Evolutionary conservation across 2,888 invertebrate genomes (phyloP).

Genomic region (Limnephilus auricula): DNA sequence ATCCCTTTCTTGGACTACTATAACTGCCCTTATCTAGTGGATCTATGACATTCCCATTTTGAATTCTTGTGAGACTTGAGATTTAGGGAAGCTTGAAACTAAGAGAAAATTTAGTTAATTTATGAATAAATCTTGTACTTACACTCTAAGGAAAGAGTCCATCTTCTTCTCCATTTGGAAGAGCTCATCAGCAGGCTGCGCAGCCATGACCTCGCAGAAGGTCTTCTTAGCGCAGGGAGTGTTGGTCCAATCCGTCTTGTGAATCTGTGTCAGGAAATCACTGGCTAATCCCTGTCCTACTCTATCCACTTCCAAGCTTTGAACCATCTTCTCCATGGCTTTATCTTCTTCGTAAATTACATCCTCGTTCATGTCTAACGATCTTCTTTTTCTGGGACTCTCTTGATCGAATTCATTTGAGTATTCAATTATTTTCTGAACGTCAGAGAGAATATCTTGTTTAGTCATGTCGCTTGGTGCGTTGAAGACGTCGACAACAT

Average conservation of each 20-base stretch:
- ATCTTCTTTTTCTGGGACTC: constrained; percentile 61
- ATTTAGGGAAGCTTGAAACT: no score
- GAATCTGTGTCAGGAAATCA: constrained; percentile 75
- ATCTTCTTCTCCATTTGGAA: constrained; percentile 89
- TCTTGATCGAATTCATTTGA: constrained; percentile 54
- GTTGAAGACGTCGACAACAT: constrained; percentile 63
- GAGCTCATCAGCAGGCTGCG: constrained; percentile 83
- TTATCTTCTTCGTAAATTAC: constrained; percentile 72
- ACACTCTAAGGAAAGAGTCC: constrained; percentile 84
- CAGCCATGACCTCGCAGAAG: constrained; percentile 86
- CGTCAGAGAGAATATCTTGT: constrained; percentile 59
- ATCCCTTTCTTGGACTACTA: no score
- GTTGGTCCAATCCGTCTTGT: constrained; percentile 83
- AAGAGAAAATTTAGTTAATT: not conserved
- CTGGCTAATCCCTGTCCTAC: constrained; percentile 69
- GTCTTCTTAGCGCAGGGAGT: constrained; percentile 87
- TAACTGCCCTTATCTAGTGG: no score
- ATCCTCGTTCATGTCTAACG: constrained; percentile 66
- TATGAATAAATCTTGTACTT: constrained; percentile 72
- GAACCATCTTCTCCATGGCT: constrained; percentile 69
- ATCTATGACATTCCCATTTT: no score
- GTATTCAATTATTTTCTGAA: constrained; percentile 63
- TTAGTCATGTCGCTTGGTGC: constrained; percentile 57
- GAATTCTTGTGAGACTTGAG: no score
- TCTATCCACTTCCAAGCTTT: constrained; percentile 69